phyloP scores from a whole-genome alignment of 2,888 invertebrate species.

The Hirtodrosophila trivittata region DNA sequence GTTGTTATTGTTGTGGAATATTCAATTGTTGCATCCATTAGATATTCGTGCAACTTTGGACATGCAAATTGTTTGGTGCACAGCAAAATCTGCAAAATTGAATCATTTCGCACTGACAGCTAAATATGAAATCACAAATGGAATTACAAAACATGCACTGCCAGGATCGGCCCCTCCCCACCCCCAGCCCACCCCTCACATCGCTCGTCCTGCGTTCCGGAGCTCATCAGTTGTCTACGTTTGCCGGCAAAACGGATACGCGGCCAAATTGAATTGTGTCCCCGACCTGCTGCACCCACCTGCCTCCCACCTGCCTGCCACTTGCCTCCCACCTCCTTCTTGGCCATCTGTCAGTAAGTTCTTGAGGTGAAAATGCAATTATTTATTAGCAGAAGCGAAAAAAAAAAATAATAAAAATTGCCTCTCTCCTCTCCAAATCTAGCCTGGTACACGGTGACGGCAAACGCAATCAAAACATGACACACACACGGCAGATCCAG shows the following conservation, averaged over 20 bases:
- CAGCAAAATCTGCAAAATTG: slow-evolving; percentile 70
- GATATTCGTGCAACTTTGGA: slow-evolving; percentile 39
- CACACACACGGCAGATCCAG: slow-evolving; percentile 58
- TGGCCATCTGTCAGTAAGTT: slow-evolving; percentile 67
- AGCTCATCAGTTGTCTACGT: slow-evolving; percentile 4
- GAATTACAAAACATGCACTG: slow-evolving; percentile 62
- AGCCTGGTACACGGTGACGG: slow-evolving; percentile 51
- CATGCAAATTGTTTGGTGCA: slow-evolving; percentile 59
- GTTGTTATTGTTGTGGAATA: slow-evolving; percentile 3
- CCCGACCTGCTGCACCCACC: slow-evolving; percentile 13
- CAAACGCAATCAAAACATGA: slow-evolving; percentile 76
- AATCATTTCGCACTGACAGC: slow-evolving; percentile 77
- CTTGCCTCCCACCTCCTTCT: not conserved
- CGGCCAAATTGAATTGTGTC: slow-evolving; percentile 74
- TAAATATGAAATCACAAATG: slow-evolving; percentile 75
- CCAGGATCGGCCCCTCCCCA: not conserved
- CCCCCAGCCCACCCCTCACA: not conserved
- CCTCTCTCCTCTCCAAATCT: slow-evolving; percentile 31
- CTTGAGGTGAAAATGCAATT: slow-evolving; percentile 79
- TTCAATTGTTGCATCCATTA: slow-evolving; percentile 14
- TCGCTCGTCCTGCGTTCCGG: too few relatives aligned
- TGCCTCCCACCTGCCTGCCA: not conserved
- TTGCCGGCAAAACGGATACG: slow-evolving; percentile 67
- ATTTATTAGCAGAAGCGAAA: slow-evolving; percentile 64
- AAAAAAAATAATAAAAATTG: slow-evolving; percentile 14